Base-by-base conservation (phyloP, 2,888 invertebrate species). In the Psococerastis gibbosa region DNA sequence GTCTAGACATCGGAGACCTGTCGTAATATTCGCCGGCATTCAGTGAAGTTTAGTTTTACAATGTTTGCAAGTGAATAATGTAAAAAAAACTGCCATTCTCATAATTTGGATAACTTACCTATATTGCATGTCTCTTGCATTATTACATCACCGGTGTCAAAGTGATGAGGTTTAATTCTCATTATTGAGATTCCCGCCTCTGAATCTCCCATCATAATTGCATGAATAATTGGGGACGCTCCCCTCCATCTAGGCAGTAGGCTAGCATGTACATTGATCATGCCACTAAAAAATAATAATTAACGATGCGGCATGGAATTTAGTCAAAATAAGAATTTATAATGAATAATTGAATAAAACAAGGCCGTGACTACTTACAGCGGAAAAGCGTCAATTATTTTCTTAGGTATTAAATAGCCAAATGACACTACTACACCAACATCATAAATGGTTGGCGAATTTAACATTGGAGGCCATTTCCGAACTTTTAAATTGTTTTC, bases 241-340 rank as follows among this genome's bases (percentile, higher is more conserved):
- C 95, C 95, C 51, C 94, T 68, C 88, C 89, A 94, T 44, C 80
- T 68, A 1, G 95, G 95, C 48, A 95, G 62, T 41, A 94, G 60
- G 62, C 92, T 92, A 1, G 82, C 88, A 61, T 95, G 95, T 0
- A 94, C 80, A 66, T 95, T 95, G 23, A 94, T 65, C 68, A 94
- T 87, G 20, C 92, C 92, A 54, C 83, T 85, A 57, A 43, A 66
- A 65, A 46, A 53, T n/a, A n/a, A n/a, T n/a, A n/a, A n/a, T n/a
- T n/a, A n/a, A n/a, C n/a, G n/a, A n/a, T n/a, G n/a, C n/a, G n/a
- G n/a, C n/a, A n/a, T n/a, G n/a, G n/a, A n/a, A n/a, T n/a, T n/a
- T n/a, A n/a, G n/a, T n/a, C n/a, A n/a, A n/a, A n/a, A n/a, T n/a
- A n/a, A n/a, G n/a, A n/a, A n/a, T n/a, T n/a, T n/a, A n/a, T n/a